These are phyloP conservation scores for Trididemnum nubilum DNA, from an alignment of 23 tunicate genomes.

Conservation along the genomic window DNA sequence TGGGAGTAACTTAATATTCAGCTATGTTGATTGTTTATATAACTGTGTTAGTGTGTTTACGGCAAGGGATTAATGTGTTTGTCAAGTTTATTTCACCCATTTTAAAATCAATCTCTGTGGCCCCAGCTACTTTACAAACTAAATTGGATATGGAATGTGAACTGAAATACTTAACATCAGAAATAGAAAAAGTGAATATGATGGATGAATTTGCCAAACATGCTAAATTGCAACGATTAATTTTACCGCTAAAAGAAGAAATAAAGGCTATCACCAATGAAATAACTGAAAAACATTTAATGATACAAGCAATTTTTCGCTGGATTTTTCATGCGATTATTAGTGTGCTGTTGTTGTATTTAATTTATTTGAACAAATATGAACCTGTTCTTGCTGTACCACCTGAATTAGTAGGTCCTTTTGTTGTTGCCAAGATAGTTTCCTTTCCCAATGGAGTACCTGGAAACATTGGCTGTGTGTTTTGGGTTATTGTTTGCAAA, in stretches of 20 bases:
- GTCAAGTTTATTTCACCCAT: background rate
- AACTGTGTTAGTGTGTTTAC: conserved; percentile 24
- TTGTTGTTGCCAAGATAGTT: conserved; percentile 13
- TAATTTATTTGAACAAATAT: conserved; percentile 31
- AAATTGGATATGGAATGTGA: conserved; percentile 1
- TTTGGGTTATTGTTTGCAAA: conserved; percentile 55
- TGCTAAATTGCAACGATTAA: conserved; percentile 65
- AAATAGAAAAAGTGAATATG: conserved; percentile 41
- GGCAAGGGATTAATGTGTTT: conserved; percentile 9
- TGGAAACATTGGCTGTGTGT: conserved; percentile 60
- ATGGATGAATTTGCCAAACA: conserved; percentile 84
- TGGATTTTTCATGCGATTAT: conserved; percentile 19
- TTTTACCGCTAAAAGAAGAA: conserved; percentile 38
- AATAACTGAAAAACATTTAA: conserved; percentile 2
- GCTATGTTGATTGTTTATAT: conserved; percentile 62
- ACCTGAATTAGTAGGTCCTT: background rate
- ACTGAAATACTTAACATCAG: conserved; percentile 21
- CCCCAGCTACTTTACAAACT: background rate
- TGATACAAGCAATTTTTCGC: background rate
- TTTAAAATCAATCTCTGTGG: background rate
- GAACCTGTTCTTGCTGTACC: conserved; percentile 54
- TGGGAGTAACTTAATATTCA: conserved; percentile 70
- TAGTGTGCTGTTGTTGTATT: conserved; percentile 10
- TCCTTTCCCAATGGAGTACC: conserved; percentile 51
- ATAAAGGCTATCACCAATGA: background rate